Base-by-base conservation (phyloP, 2,113 vertebrate genomes). In the Psittacula cyanocephala region DNA sequence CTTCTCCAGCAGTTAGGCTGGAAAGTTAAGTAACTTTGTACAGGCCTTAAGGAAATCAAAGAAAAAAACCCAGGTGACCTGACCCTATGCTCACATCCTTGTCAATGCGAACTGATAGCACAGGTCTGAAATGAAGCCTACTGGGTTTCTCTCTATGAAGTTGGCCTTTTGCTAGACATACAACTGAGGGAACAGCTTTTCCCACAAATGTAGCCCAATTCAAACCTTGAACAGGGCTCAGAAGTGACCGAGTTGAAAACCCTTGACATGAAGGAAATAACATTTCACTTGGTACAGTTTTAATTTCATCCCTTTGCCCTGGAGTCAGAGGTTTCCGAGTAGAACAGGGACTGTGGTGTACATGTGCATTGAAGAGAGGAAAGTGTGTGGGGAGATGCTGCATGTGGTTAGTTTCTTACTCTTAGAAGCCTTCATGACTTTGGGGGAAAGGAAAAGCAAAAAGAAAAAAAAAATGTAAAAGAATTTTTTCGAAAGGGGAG, bases 401-500 rank as follows among this genome's bases (percentile, higher is more conserved):
- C 28, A 35, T 85, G 57, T 67, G 92, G 70, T 70, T 88, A 79
- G 57, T 96, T 97, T 94, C 92, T 91, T 88, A 68, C 89, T 90
- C 93, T 88, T 81, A 81, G 91, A 97, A 96, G 50, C 85, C 47
- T 86, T 75, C 76, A 86, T 92, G 96, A 97, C 94, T 97, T 97
- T 95, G n/a, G 44, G 96, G 93, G 62, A 91, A 96, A 91, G 50
- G 16, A 75, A 85, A 91, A 70, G 31, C 0, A 19, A 41, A 35
- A 75, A 64, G 31, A 60, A 69, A 86, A 64, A 70, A 70, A 28
- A 14, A 6, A 5, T 37, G 94, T 93, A 91, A 93, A 98, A 97
- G 88, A 96, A 39, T 74, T 96, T 97, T 96, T 97, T 97, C 96
- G 89, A 95, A 97, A 98, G 80, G 89, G 81, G 47, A 95, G 85